These are phyloP conservation scores for Sternotherus odoratus DNA, from an alignment of 2,797 vertebrate species.

Conservation along the genomic window DNA sequence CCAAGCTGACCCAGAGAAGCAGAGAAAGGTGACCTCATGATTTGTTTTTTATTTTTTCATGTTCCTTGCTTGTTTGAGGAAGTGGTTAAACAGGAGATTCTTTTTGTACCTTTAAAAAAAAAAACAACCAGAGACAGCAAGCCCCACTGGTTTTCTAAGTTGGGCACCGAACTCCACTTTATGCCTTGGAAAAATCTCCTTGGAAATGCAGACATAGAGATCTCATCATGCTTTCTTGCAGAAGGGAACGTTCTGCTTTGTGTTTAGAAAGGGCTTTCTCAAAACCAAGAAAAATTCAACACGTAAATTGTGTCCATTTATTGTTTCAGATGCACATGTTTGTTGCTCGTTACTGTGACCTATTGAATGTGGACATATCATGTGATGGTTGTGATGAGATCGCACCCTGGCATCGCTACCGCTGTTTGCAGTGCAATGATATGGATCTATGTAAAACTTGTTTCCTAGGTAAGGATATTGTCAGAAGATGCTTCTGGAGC, in stretches of 20 bases:
- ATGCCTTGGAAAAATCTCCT: background rate
- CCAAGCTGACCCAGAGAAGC: conserved; percentile 92
- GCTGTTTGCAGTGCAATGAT: conserved; percentile 96
- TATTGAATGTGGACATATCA: conserved; percentile 96
- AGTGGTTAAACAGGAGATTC: background rate
- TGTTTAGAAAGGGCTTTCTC: background rate
- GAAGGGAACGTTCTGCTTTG: background rate
- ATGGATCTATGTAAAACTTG: conserved; percentile 99
- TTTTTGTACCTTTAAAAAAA: no score
- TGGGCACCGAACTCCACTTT: background rate
- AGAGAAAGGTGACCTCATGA: conserved; percentile 89
- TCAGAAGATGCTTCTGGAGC: accelerated
- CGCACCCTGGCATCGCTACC: conserved; percentile 95
- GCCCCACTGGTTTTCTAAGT: background rate
- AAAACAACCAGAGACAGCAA: no score
- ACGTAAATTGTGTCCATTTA: background rate
- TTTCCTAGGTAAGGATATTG: conserved; percentile 89
- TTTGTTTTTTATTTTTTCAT: conserved; percentile 8
- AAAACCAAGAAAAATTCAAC: background rate
- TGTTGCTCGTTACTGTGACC: conserved; percentile 95
- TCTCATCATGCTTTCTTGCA: background rate
- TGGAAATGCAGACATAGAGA: background rate
- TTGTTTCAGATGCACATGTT: conserved; percentile 97
- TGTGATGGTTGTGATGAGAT: conserved; percentile 97
- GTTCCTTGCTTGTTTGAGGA: background rate